Base-by-base conservation (phyloP, 2,888 invertebrate species). In the Parnassius mnemosyne region DNA sequence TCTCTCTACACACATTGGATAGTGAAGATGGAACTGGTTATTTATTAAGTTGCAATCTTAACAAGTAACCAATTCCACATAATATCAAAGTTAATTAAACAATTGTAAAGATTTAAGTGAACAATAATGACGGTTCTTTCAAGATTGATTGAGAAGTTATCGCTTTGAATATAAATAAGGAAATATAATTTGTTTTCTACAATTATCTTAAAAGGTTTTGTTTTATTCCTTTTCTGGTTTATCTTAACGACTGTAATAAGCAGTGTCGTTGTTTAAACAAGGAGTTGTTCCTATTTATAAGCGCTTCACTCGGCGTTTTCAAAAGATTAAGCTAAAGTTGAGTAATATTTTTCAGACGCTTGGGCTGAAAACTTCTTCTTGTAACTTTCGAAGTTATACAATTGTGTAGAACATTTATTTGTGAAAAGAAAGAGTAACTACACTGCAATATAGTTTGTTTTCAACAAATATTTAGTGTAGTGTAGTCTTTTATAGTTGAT, bases 311-410 rank as follows among this genome's bases (percentile, higher is more conserved):
- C 56, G 52, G 46, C 56, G 61, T 61, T 61, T 61, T 61, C 61
- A 52, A 61, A 61, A 61, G 61, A 61, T 61, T 61, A 61, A 61
- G 43, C 61, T 61, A 61, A 61, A 56, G 56, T 61, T 56, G 46
- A 56, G 52, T 61, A 56, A 61, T 61, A 61, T 61, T 61, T 60
- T 61, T 61, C 55, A 51, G 56, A 56, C 56, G 51, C 56, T 55
- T 50, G 50, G 20, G 51, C 54, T 61, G 16, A 56, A 61, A 60
- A 61, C 55, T 61, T 56, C 25, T 43, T 50, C 55, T 55, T 55
- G 43, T 11, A 25, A 55, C 43, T 46, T 55, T 2, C 13, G 9
- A 49, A 49, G 49, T 9, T 5, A 13, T 16, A 49, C 49, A 49
- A 49, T 13, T 13, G 49, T 49, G 49, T 49, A 49, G 49, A 9